phyloP scores from a whole-genome alignment of 2,113 vertebrate species.

The Datnioides undecimradiatus region DNA sequence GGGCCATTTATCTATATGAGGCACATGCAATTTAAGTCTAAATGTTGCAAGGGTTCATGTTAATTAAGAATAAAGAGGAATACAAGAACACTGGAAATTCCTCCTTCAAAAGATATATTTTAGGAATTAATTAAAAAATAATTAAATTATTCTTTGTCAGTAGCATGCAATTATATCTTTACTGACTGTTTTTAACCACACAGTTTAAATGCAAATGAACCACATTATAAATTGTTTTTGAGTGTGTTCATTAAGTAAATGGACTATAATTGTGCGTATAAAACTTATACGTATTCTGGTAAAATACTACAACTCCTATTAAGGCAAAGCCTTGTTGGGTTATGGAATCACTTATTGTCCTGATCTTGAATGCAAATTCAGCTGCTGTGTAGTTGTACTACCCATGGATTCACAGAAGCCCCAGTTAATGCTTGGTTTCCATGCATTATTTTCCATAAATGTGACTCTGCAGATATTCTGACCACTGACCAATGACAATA shows the following conservation, averaged over 20 bases:
- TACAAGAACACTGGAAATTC: not conserved
- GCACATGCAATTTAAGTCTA: not conserved
- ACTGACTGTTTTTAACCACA: conserved; percentile 1
- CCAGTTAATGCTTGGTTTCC: not conserved
- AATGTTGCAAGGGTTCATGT: not conserved
- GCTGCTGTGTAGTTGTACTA: not conserved
- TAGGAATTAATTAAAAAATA: conserved; percentile 1
- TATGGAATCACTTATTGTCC: not conserved
- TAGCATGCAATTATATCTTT: not conserved
- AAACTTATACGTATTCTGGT: not conserved
- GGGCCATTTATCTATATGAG: not conserved
- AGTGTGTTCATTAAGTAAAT: conserved; percentile 6
- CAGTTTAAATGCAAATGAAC: conserved; percentile 2
- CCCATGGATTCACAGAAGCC: not conserved
- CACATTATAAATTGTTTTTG: not conserved
- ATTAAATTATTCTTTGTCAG: not conserved
- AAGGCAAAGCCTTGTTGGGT: not conserved
- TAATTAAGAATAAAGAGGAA: not conserved
- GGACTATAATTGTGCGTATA: not conserved
- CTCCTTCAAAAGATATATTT: conserved; percentile 3
- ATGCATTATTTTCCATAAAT: not conserved
- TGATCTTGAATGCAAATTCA: not conserved
- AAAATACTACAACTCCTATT: not conserved
- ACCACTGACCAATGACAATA: not conserved
- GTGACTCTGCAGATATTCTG: not conserved